phyloP scores from a whole-genome alignment of 2,797 vertebrate genomes.

The Propithecus deckenii region DNA sequence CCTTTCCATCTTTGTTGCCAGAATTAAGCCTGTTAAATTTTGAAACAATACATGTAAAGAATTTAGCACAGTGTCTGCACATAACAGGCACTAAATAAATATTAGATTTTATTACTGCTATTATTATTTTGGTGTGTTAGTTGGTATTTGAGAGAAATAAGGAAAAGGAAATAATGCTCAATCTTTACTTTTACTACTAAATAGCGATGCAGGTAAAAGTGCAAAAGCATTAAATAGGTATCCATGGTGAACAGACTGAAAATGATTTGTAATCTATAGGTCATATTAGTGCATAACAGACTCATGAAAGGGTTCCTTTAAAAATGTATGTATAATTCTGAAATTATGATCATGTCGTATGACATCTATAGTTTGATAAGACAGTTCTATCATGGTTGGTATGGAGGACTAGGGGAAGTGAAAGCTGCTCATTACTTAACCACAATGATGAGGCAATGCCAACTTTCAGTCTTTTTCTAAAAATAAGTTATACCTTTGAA shows the following conservation, averaged over 20 bases:
- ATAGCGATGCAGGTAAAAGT: not conserved
- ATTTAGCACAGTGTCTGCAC: constrained; percentile 17
- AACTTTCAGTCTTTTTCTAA: not conserved
- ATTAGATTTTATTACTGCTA: constrained; percentile 24
- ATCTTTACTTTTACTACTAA: not conserved
- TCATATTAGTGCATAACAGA: not conserved
- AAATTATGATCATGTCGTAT: constrained; percentile 22
- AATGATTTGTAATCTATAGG: constrained; percentile 20
- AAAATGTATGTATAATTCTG: constrained; percentile 39
- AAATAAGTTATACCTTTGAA: constrained; percentile 21
- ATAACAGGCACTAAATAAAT: constrained; percentile 33
- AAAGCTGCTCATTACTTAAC: constrained; percentile 20
- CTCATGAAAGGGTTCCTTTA: not conserved
- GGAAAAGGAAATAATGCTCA: constrained; percentile 40
- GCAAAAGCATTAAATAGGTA: constrained; percentile 31
- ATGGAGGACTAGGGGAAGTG: not conserved
- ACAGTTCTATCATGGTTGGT: not conserved
- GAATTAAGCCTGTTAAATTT: constrained; percentile 44
- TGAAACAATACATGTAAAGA: constrained; percentile 55
- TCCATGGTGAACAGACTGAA: not conserved
- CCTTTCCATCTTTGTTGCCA: constrained; percentile 6
- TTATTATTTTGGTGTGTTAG: constrained; percentile 16
- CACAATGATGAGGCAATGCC: not conserved
- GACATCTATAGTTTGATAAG: not conserved
- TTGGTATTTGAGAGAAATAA: constrained; percentile 48